These are phyloP conservation scores for Achlya flavicornis DNA, from an alignment of 2,888 invertebrate species.

Conservation along the genomic window DNA sequence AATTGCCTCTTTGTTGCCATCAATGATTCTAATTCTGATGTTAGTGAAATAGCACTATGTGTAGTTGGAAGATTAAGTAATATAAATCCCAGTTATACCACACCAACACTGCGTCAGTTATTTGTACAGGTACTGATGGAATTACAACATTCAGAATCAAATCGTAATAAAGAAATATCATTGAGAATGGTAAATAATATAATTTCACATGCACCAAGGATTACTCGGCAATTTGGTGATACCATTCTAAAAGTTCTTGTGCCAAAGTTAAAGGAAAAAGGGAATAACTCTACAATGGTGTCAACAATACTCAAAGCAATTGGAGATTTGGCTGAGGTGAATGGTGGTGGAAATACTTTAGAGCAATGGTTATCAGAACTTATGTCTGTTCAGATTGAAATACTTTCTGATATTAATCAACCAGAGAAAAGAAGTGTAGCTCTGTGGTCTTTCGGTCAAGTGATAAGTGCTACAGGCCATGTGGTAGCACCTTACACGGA, in stretches of 20 bases:
- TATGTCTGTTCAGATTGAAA: conserved; percentile 94
- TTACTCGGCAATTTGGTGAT: conserved; percentile 97
- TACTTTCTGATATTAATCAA: conserved; percentile 97
- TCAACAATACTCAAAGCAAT: conserved; percentile 95
- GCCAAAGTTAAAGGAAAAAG: conserved; percentile 94
- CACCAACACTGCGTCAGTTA: conserved; percentile 96
- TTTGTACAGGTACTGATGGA: conserved; percentile 96
- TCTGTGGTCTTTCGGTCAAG: conserved; percentile 97
- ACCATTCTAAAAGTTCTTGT: conserved; percentile 95
- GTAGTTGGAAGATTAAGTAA: conserved; percentile 95
- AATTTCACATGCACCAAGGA: conserved; percentile 95
- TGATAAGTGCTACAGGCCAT: conserved; percentile 97
- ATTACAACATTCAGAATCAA: conserved; percentile 96
- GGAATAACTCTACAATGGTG: conserved; percentile 95
- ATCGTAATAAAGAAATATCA: conserved; percentile 97
- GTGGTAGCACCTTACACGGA: conserved; percentile 97
- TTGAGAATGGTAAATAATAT: conserved; percentile 97
- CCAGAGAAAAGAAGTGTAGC: conserved; percentile 97
- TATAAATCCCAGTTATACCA: conserved; percentile 98
- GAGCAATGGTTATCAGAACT: conserved; percentile 95
- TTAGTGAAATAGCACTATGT: conserved; percentile 95
- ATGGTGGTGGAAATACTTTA: conserved; percentile 93
- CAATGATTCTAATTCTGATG: conserved; percentile 98
- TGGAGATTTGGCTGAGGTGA: conserved; percentile 97
- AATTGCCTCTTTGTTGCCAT: conserved; percentile 96